Evolutionary conservation across 1,140 invertebrate species (phyloP).

Genomic region (Aphidius gifuensis): DNA sequence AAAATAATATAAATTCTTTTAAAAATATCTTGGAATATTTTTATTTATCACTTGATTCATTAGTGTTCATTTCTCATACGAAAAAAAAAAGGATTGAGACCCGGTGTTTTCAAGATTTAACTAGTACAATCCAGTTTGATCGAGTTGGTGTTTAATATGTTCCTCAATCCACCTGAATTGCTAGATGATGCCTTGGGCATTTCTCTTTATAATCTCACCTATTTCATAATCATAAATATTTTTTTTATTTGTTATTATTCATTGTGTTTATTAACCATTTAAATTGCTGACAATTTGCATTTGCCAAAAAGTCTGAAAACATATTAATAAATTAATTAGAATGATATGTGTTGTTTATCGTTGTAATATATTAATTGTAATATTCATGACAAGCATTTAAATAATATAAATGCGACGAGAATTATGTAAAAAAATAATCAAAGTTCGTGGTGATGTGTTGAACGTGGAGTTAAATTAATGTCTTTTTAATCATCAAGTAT

Average conservation of each 20-base stretch:
- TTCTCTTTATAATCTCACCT: neutral
- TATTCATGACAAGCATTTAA: too few relatives aligned
- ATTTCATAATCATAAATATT: neutral
- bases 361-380: too few relatives aligned
- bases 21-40: constrained; percentile 12
- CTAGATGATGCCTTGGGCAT: constrained; percentile 10
- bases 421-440: too few relatives aligned
- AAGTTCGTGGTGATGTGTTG: too few relatives aligned
- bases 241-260: neutral
- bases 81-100: constrained; percentile 8
- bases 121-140: constrained; percentile 47
- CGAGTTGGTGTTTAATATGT: constrained; percentile 38
- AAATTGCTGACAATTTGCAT: neutral
- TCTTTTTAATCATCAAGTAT: too few relatives aligned
- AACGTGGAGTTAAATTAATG: too few relatives aligned
- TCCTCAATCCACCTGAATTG: constrained; percentile 32
- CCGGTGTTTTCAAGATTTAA: constrained; percentile 41
- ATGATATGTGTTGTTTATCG: too few relatives aligned
- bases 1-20: neutral
- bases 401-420: too few relatives aligned
- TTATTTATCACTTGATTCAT: neutral
- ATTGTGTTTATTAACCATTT: too few relatives aligned
- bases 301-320: neutral
- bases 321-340: neutral
- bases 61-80: constrained; percentile 5